These are phyloP conservation scores for Dynastes grantii DNA, from an alignment of 2,888 invertebrate genomes.

Conservation along the genomic window DNA sequence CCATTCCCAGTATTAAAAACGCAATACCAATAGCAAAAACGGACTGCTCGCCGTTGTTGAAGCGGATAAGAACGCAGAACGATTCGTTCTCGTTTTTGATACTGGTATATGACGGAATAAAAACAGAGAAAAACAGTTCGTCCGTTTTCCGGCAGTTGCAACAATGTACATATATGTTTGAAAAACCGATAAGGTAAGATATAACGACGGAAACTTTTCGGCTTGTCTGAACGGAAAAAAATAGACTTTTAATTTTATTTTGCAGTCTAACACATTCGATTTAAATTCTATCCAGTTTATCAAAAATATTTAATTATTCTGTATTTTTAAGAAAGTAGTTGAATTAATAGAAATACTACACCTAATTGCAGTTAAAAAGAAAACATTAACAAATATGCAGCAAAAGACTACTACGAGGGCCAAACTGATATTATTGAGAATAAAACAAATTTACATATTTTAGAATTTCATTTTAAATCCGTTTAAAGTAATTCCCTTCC, in stretches of 20 bases:
- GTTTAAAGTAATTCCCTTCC: too few relatives aligned
- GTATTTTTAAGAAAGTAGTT: too few relatives aligned
- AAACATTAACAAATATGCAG: too few relatives aligned
- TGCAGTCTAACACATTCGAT: neutral
- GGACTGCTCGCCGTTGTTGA: neutral
- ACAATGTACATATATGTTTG: constrained; percentile 37
- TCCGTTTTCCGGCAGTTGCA: constrained; percentile 44
- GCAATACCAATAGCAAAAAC: constrained; percentile 39
- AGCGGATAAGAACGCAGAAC: constrained; percentile 39
- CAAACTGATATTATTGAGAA: too few relatives aligned
- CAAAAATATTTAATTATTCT: too few relatives aligned
- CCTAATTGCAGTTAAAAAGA: too few relatives aligned
- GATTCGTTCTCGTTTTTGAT: constrained; percentile 43
- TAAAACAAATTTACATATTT: too few relatives aligned
- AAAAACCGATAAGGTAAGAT: constrained; percentile 9
- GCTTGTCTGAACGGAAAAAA: neutral
- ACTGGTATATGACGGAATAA: constrained; percentile 29
- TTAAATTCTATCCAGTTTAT: neutral
- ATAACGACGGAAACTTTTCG: constrained; percentile 1
- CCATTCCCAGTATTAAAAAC: constrained; percentile 44
- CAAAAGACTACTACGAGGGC: too few relatives aligned
- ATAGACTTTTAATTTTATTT: neutral
- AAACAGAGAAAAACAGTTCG: constrained; percentile 45
- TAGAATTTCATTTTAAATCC: too few relatives aligned
- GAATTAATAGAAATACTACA: too few relatives aligned